Conservation (phyloP, 2,888 invertebrate genomes). For the Nasonia oneida region DNA sequence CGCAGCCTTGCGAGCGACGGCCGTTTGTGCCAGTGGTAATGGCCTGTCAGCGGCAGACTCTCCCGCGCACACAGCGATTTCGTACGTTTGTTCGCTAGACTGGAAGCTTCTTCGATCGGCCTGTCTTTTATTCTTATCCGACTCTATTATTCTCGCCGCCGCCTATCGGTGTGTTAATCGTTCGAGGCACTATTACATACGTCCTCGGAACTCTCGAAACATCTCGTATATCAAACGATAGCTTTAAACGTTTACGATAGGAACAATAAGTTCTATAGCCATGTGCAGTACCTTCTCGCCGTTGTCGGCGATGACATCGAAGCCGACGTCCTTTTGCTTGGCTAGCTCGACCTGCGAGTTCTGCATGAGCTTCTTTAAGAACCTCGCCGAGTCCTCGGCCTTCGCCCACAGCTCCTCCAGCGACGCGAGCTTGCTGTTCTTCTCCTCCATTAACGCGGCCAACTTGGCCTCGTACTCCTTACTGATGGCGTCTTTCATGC, state of each 20-base stretch:
- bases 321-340: constrained; percentile 74
- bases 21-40: constrained; percentile 73
- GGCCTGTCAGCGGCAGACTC: constrained; percentile 77
- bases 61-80: not conserved
- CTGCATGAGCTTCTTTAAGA: constrained; percentile 79
- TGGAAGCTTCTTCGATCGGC: constrained; percentile 33
- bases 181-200: not conserved
- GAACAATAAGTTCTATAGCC: not conserved
- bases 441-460: constrained; percentile 79
- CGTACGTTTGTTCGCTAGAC: not conserved
- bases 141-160: not conserved
- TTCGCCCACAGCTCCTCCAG: constrained; percentile 78
- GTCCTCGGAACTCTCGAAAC: no score
- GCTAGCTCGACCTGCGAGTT: constrained; percentile 80
- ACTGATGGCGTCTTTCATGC: constrained; percentile 80
- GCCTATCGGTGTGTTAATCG: not conserved
- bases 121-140: not conserved
- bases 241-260: not conserved
- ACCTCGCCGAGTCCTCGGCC: constrained; percentile 79
- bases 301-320: constrained; percentile 74
- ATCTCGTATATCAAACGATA: no score
- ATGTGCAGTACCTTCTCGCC: constrained; percentile 78
- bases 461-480: constrained; percentile 81
- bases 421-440: constrained; percentile 79
- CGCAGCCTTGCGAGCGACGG: not conserved